Conservation (phyloP, 2,888 invertebrate genomes). For the Lymantria dispar region DNA sequence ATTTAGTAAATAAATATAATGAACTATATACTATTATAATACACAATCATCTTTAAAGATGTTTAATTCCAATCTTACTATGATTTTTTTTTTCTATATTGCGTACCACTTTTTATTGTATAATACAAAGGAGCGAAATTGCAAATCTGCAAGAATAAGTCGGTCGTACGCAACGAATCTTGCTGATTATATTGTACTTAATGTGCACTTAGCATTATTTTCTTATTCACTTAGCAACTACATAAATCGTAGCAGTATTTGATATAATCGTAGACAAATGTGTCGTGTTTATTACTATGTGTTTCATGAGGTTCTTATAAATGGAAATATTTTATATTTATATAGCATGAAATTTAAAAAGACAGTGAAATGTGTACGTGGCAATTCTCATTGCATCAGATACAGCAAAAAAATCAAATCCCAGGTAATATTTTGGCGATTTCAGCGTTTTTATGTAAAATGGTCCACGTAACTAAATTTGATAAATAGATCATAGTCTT, state of each 20-base stretch:
- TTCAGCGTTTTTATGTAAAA: neutral
- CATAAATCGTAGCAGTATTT: conserved; percentile 45
- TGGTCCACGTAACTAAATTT: no score
- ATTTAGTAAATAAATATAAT: no score
- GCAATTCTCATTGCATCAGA: conserved; percentile 61
- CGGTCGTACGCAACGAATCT: conserved; percentile 61
- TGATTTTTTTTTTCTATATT: conserved; percentile 21
- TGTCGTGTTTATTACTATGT: conserved; percentile 45
- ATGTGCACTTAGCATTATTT: conserved; percentile 45
- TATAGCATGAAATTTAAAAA: conserved; percentile 72
- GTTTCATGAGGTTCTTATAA: conserved; percentile 27
- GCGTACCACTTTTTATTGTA: conserved; percentile 60
- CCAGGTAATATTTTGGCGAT: conserved; percentile 31
- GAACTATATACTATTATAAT: no score
- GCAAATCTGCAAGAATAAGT: conserved; percentile 56
- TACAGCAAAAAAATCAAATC: conserved; percentile 45
- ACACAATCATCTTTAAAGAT: no score
- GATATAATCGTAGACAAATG: conserved; percentile 53
- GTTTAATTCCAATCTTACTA: no score
- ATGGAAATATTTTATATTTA: conserved; percentile 28
- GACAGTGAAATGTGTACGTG: conserved; percentile 66
- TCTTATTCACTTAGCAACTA: conserved; percentile 61
- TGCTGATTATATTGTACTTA: conserved; percentile 59
- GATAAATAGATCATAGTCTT: no score
- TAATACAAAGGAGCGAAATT: conserved; percentile 46